phyloP scores from a whole-genome alignment of 2,113 vertebrate genomes.

The Psophia crepitans region DNA sequence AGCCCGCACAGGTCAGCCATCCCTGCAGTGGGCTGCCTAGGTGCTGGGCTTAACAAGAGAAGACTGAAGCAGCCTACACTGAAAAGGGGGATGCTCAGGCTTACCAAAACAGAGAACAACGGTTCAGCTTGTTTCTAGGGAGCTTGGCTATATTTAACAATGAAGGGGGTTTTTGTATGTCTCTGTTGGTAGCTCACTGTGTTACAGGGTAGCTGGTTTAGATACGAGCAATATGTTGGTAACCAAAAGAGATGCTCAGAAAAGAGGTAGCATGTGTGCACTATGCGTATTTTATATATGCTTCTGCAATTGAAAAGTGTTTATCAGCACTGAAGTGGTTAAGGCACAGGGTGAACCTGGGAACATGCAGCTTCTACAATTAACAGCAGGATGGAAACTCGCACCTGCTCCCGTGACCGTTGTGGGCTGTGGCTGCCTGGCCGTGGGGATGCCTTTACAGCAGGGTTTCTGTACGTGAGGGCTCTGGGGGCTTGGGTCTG shows the following conservation, averaged over 20 bases:
- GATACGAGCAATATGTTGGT: accelerated
- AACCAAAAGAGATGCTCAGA: accelerated
- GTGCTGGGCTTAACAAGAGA: neutral
- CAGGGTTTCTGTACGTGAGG: neutral
- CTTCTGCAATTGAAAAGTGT: neutral
- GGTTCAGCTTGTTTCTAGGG: neutral
- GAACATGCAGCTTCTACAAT: neutral
- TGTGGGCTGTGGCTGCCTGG: neutral
- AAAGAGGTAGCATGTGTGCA: accelerated
- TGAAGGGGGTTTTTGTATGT: neutral
- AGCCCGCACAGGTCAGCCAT: neutral
- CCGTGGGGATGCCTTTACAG: neutral
- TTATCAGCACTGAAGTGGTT: neutral
- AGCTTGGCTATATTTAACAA: neutral
- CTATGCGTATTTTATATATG: neutral
- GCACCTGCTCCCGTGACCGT: accelerated
- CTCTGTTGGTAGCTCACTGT: neutral
- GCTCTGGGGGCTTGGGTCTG: neutral
- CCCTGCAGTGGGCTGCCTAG: neutral
- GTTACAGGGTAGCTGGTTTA: neutral
- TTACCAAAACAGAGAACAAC: neutral
- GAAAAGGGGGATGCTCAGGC: neutral
- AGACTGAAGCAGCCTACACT: neutral
- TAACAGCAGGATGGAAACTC: neutral
- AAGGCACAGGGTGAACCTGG: neutral